Evolutionary conservation across 2,797 vertebrate species (phyloP).

Genomic region (Muscicapa comitata): DNA sequence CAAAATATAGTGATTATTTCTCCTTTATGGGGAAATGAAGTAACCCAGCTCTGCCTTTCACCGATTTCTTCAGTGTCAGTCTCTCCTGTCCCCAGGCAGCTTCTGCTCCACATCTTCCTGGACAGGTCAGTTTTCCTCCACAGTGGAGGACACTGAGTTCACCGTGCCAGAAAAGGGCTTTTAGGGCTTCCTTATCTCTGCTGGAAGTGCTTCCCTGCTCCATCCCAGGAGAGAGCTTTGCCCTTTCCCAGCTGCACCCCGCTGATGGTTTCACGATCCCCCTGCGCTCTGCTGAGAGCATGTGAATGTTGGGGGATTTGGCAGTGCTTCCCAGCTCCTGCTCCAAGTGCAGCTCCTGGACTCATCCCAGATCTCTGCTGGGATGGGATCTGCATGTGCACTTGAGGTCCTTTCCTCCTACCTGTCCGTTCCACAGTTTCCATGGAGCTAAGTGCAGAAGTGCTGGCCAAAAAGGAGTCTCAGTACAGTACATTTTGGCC

Average conservation of each 20-base stretch:
- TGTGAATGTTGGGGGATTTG: slow-evolving; percentile 38
- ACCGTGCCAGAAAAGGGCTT: neutral
- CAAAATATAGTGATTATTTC: fast-evolving
- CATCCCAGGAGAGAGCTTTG: neutral
- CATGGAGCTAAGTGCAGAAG: neutral
- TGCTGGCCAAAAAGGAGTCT: neutral
- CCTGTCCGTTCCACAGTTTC: slow-evolving; percentile 31
- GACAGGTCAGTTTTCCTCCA: neutral
- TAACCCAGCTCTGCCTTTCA: neutral
- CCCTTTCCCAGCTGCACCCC: slow-evolving; percentile 4
- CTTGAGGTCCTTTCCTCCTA: slow-evolving; percentile 37
- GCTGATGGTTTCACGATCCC: neutral
- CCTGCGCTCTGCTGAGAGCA: neutral
- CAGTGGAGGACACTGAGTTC: fast-evolving
- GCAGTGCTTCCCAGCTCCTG: neutral
- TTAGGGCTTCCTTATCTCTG: slow-evolving; percentile 21
- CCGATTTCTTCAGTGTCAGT: neutral
- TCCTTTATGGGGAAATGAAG: neutral
- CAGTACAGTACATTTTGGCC: neutral
- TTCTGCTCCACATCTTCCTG: neutral
- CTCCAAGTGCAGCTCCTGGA: slow-evolving; percentile 35
- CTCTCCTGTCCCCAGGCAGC: neutral
- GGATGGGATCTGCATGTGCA: neutral
- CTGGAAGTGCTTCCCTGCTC: neutral
- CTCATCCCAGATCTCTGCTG: neutral